phyloP scores from a whole-genome alignment of 2,888 invertebrate species.

The Meta bourneti region DNA sequence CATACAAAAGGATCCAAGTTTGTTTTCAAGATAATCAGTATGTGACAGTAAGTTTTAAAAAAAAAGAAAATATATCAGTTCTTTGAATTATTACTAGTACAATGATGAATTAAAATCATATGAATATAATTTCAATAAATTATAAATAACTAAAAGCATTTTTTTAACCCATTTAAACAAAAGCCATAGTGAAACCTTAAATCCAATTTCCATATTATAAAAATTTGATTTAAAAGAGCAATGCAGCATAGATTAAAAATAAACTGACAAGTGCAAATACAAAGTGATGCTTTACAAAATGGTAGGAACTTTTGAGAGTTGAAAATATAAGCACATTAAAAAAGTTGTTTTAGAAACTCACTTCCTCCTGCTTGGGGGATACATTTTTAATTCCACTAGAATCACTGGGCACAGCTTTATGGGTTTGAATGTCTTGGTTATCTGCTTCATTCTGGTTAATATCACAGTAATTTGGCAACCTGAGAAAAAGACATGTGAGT shows the following conservation, averaged over 20 bases:
- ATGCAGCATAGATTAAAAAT: neutral
- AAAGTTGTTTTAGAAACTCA: neutral
- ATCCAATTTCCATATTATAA: neutral
- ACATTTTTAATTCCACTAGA: conserved; percentile 59
- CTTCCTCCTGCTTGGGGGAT: conserved; percentile 71
- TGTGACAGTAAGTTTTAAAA: neutral
- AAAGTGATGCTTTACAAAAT: neutral
- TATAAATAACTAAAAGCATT: too few relatives aligned
- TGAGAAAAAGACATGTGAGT: conserved; percentile 5
- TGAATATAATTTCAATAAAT: too few relatives aligned
- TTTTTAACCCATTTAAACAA: neutral
- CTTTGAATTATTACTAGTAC: neutral
- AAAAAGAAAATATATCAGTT: neutral
- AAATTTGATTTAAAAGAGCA: neutral
- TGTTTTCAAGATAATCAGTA: neutral
- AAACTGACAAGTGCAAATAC: neutral
- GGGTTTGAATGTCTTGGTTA: conserved; percentile 50
- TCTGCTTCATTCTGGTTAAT: conserved; percentile 64
- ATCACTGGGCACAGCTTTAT: conserved; percentile 53
- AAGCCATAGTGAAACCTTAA: neutral
- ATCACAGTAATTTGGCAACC: conserved; percentile 73
- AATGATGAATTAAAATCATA: too few relatives aligned
- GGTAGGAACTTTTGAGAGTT: neutral
- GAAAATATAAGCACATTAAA: neutral
- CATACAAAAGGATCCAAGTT: too few relatives aligned